Conservation (phyloP, 2,113 vertebrate species). For the Calidris pygmaea region DNA sequence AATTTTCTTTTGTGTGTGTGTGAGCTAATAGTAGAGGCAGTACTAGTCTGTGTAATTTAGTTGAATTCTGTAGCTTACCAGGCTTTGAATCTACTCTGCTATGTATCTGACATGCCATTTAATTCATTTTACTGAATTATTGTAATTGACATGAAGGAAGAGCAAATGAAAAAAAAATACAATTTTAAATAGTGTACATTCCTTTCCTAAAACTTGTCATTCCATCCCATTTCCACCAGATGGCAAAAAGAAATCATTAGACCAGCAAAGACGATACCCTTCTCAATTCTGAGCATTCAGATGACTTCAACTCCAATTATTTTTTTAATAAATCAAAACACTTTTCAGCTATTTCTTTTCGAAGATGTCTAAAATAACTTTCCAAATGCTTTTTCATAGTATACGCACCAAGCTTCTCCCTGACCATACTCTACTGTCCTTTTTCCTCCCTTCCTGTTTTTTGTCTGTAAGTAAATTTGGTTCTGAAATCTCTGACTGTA, state of each 20-base stretch:
- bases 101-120: neutral
- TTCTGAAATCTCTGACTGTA: neutral
- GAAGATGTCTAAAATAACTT: neutral
- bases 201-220: neutral
- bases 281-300: neutral
- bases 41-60: neutral
- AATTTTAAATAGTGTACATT: neutral
- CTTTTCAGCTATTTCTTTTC: neutral
- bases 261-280: neutral
- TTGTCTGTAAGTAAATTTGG: neutral
- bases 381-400: neutral
- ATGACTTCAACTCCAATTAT: neutral
- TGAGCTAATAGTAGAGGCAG: neutral
- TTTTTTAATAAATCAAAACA: neutral
- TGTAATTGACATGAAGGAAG: neutral
- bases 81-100: neutral
- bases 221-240: neutral
- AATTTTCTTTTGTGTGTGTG: neutral
- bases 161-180: neutral
- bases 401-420: neutral
- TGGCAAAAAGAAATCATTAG: slow-evolving; percentile 8
- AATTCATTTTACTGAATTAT: neutral
- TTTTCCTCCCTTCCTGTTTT: neutral
- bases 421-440: neutral
- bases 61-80: neutral